phyloP scores from a whole-genome alignment of 2,797 vertebrate species.

The Taeniopygia guttata region DNA sequence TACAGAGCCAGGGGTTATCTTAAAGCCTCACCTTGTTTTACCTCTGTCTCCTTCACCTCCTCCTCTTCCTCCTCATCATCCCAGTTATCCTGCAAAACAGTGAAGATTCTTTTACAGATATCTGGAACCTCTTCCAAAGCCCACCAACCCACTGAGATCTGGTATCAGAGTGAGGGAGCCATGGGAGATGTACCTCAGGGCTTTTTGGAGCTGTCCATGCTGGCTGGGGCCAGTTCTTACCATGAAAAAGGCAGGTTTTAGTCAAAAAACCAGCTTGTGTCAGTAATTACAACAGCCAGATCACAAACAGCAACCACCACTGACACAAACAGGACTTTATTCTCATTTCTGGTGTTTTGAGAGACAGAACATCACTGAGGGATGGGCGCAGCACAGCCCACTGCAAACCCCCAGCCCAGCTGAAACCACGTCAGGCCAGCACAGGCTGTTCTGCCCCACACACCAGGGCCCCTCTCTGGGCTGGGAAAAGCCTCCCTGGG shows the following conservation, averaged over 20 bases:
- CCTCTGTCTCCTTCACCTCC: conserved; percentile 80
- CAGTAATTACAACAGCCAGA: neutral
- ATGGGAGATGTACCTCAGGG: neutral
- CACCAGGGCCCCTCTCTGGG: neutral
- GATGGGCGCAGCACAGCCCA: rapidly evolving
- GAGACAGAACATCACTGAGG: rapidly evolving
- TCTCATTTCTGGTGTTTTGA: rapidly evolving
- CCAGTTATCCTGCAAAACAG: conserved; percentile 90
- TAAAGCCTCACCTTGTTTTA: conserved; percentile 80
- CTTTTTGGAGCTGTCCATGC: rapidly evolving
- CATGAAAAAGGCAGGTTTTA: neutral
- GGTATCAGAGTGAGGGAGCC: rapidly evolving
- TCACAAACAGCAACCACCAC: neutral
- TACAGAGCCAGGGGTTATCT: neutral
- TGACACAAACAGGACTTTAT: neutral
- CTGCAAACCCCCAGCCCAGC: neutral
- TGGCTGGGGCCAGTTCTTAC: neutral
- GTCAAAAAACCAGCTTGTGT: neutral
- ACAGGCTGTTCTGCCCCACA: neutral
- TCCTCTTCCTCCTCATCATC: conserved; percentile 87
- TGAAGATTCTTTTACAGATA: neutral
- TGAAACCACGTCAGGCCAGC: neutral
- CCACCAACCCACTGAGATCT: rapidly evolving
- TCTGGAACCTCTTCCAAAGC: neutral
- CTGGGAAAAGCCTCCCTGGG: neutral